Base-by-base conservation (phyloP, 2,888 invertebrate species). In the Cosmia trapezina region DNA sequence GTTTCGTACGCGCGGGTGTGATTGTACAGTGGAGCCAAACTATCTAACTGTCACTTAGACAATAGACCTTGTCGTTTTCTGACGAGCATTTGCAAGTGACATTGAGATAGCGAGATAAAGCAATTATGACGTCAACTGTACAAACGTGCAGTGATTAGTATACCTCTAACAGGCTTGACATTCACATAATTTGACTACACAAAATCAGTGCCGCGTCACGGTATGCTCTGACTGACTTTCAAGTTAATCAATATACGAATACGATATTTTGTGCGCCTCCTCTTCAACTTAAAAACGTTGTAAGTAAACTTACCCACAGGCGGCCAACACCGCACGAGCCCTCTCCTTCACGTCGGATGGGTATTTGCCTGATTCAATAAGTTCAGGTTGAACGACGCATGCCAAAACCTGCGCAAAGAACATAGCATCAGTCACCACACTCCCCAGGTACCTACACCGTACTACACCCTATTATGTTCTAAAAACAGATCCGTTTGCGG, bases 281-380 rank as follows among this genome's bases (percentile, higher is more conserved):
- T 17, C 8, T 33, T n/a, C 6, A 47, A 66, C 49, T 47, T 47
- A 65, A 22, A 37, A 67, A 22, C 17, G 11, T 22, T 54, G n/a
- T 47, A 33, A 8, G n/a, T 47, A 33, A 8, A 73, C 91, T 83
- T 77, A 96, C 95, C 97, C 97, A 93, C 98, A 98, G 12, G 97
- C 97, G 0, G 89, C 93, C 33, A 98, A 95, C 60, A 98, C 96
- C 7, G 95, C 94, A 54, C 83, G 91, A 0, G 99, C 99, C 65
- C 98, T 97, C 71, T 97, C 92, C 91, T 98, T 98, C 0, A 98
- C 98, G 94, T 99, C 99, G 0, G 97, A 96, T 0, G 99, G 99
- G 90, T 98, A 98, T 57, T 87, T 87, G 0, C 97, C 96, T 78
- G 97, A 97, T n/a, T 98, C 95, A 70, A 99, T 94, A 54, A 99